Percentiles rank a stretch among this genome's conserved stretches.
Evolutionary conservation across 2,113 vertebrate genomes (phyloP).

Genomic region (Triplophysa tibetana): DNA sequence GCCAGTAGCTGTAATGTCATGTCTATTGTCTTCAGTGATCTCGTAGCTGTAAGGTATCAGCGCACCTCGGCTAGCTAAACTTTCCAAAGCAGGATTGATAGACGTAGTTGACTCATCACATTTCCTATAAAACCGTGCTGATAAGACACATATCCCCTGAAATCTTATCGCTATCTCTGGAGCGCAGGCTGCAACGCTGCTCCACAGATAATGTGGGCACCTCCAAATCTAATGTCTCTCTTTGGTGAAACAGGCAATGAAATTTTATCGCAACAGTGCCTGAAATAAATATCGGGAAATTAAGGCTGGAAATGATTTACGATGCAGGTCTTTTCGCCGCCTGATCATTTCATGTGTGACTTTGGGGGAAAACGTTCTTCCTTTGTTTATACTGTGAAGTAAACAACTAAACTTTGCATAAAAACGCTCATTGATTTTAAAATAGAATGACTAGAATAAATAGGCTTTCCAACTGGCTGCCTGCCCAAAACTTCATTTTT

Average conservation of each 20-base stretch:
- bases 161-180: constrained; percentile 46
- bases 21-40: constrained; percentile 8
- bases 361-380: neutral
- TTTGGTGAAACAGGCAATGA: constrained; percentile 28
- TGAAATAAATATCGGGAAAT: constrained; percentile 4
- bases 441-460: neutral
- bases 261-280: constrained; percentile 34
- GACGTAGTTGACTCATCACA: constrained; percentile 57
- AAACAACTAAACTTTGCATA: constrained; percentile 12
- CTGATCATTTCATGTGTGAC: neutral
- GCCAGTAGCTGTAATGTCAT: neutral
- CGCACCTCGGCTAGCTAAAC: constrained; percentile 27
- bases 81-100: constrained; percentile 49
- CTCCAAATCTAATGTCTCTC: constrained; percentile 35
- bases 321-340: neutral
- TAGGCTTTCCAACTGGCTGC: constrained; percentile 11
- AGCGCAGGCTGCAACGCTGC: constrained; percentile 42
- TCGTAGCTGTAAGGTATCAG: neutral
- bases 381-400: neutral
- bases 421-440: constrained; percentile 19
- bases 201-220: constrained; percentile 39
- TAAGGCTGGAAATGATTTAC: neutral
- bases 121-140: constrained; percentile 47
- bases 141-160: constrained; percentile 51
- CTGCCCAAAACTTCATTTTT: neutral